A percentile compares a stretch with the other conserved stretches of the same genome.
These are phyloP conservation scores for Cossypha dichroa DNA, from an alignment of 2,797 vertebrate genomes.

Conservation along the genomic window DNA sequence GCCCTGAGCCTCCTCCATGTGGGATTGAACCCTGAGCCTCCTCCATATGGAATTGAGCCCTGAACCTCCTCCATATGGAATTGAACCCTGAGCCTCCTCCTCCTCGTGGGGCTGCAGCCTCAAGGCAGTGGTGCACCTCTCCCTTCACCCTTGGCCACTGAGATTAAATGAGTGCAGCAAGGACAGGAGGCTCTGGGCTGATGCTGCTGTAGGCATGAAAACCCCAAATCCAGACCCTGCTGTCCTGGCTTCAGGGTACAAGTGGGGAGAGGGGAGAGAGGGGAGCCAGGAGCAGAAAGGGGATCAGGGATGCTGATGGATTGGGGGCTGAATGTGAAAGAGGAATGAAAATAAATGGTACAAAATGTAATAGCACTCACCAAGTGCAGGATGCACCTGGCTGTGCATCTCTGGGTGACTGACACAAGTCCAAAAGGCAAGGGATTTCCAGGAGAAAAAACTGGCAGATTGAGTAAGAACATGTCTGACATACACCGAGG, in stretches of 20 bases:
- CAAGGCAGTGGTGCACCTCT: neutral
- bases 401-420: accelerated
- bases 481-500: neutral
- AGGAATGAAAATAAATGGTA: neutral
- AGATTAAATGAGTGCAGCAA: neutral
- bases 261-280: neutral
- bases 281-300: neutral
- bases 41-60: accelerated
- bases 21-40: neutral
- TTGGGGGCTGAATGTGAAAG: neutral
- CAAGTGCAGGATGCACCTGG: neutral
- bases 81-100: neutral
- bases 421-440: neutral
- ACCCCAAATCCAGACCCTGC: neutral
- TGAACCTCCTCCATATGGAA: accelerated
- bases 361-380: accelerated
- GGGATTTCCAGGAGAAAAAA: neutral
- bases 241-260: accelerated
- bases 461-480: neutral
- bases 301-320: neutral
- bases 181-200: neutral
- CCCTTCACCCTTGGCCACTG: neutral
- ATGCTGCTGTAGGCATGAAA: accelerated
- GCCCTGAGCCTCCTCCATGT: neutral
- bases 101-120: neutral